Percentiles rank a stretch among this genome's conserved stretches.
phyloP scores from a whole-genome alignment of 2,797 vertebrate genomes.

The Rallus crepitans region DNA sequence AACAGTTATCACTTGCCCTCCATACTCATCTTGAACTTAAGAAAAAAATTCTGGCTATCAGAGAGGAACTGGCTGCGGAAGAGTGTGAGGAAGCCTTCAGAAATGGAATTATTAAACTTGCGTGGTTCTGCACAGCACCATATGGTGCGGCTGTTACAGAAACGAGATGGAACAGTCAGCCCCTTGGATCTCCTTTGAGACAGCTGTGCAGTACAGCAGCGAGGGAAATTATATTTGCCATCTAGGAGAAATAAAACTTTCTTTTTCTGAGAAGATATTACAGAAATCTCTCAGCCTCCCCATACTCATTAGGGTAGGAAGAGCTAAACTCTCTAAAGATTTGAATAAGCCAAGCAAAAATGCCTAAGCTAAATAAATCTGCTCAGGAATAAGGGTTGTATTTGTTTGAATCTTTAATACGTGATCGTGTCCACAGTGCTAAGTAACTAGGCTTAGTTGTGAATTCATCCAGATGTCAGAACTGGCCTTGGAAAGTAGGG shows the following conservation, averaged over 20 bases:
- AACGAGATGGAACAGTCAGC: background rate
- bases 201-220: background rate
- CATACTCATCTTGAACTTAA: background rate
- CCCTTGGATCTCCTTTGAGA: conserved; percentile 1
- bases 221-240: background rate
- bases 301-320: background rate
- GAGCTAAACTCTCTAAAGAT: background rate
- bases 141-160: conserved; percentile 36
- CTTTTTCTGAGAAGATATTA: background rate
- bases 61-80: background rate
- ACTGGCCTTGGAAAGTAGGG: background rate
- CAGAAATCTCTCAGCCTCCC: background rate
- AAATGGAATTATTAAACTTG: conserved; percentile 20
- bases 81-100: background rate
- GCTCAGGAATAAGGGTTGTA: background rate
- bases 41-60: accelerated
- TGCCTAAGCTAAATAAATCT: conserved; percentile 14
- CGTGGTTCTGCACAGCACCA: background rate
- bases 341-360: conserved; percentile 21
- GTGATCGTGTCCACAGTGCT: background rate
- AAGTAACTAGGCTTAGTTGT: background rate
- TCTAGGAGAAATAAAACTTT: conserved; percentile 32
- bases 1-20: background rate
- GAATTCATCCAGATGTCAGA: background rate
- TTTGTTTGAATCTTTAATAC: conserved; percentile 10